Evolutionary conservation across 2,797 vertebrate species (phyloP), one percentile per base, ranked within the genome.

Genomic region (Podargus strigoides): DNA sequence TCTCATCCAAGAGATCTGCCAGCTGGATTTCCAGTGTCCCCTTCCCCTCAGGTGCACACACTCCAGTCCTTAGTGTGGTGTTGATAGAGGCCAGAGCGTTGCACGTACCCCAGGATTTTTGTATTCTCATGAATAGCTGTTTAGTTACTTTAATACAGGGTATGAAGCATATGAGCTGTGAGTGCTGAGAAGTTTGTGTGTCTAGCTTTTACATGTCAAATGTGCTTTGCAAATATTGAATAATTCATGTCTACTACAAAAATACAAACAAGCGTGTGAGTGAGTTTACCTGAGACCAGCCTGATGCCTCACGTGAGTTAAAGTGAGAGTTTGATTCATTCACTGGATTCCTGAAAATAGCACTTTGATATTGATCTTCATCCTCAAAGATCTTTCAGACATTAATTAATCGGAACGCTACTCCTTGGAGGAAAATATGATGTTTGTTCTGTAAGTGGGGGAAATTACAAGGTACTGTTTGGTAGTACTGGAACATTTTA

Each of bases 271-370:
- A 80, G 56, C 6, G 4, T 88, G 75, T 44, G 91, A 90, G 80
- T 60, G 62, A 87, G 50, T 90, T 84, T 94, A 96, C 94, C 80
- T 87, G 90, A 92, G 89, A 87, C 82, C 34, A 16, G 93, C 32
- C 63, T 91, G 85, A 75, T n/a, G 36, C 69, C 62, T 96, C 80
- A n/a, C 49, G 18, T 49, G 73, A 68, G 24, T 79, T 84, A 6
- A 89, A 80, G 87, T 8, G 68, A 83, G 91, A 60, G 62, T 88
- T 94, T 91, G 95, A 94, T 92, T 96, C 78, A 50, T 93, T 92
- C 72, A 50, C 46, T 75, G 46, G 9, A 32, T 95, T 95, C 72
- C 87, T 96, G 78, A 89, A 89, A 93, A 68, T 59, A 77, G 49
- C 24, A 18, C 78, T 80, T 80, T 70, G 64, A 58, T 92, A 85